These are phyloP conservation scores for Aphrocallistes beatrix DNA, from an alignment of 37 sponge, comb jelly and placozoan genomes.

Conservation along the genomic window DNA sequence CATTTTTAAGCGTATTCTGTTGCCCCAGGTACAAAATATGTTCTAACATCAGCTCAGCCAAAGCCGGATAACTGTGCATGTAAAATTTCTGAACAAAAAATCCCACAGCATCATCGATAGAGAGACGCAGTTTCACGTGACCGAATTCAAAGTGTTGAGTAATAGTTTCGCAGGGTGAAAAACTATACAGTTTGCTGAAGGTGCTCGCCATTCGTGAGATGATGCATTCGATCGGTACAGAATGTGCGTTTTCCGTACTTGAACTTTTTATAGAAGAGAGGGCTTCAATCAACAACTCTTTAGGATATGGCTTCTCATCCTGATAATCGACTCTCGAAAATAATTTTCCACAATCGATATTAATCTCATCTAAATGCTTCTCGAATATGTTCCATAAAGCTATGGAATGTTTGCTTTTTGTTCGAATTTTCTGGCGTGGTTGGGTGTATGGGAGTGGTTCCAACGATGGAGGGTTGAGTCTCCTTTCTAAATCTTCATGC, in stretches of 20 bases:
- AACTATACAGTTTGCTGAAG: background rate
- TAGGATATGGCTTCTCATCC: background rate
- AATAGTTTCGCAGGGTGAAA: background rate
- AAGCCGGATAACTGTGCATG: background rate
- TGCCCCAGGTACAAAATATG: background rate
- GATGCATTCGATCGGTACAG: background rate
- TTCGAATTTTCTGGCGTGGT: background rate
- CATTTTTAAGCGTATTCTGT: background rate
- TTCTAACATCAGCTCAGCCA: slow-evolving; percentile 5
- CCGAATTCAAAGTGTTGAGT: background rate
- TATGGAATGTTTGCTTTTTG: background rate
- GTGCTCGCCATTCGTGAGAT: background rate
- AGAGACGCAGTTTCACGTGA: background rate
- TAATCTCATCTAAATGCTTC: background rate
- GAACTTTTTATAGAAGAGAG: background rate
- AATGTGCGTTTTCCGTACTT: background rate
- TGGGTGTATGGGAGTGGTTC: background rate
- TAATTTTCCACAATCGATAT: background rate
- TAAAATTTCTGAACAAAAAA: background rate
- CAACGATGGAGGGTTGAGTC: background rate
- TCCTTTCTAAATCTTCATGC: background rate
- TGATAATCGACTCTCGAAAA: no score
- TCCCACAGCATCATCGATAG: background rate
- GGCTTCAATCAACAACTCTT: background rate
- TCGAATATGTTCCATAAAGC: background rate